Base-by-base conservation (phyloP, 2,888 invertebrate genomes). In the Perdita meconis region DNA sequence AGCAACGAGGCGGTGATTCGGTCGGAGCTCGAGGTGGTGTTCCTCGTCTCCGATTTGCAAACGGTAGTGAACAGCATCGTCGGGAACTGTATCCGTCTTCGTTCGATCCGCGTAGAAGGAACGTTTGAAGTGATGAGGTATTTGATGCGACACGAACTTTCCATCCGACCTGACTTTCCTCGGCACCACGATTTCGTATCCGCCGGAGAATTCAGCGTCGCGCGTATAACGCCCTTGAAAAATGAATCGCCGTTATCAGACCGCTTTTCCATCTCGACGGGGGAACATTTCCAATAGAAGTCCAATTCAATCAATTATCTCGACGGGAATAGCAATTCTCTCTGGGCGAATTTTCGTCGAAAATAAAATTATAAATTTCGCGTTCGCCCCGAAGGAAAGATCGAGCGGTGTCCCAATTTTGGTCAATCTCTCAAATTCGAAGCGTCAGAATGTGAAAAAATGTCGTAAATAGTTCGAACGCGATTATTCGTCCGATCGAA, bases 181-280 rank as follows among this genome's bases (percentile, higher is more conserved):
- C 8, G 93, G 93, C 16, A 92, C 83, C 24, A 92, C 89, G 64
- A 92, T 81, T 75, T 92, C 91, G 74, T 88, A 90, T 55, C 88
- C 88, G 51, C 73, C 74, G 4, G 56, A 50, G 19, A 82, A 71
- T 38, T 55, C 36, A 68, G 63, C 70, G 69, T 80, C 78, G 30
- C 82, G 80, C 16, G 68, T 73, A 19, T 68, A 63, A 70, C 68
- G 75, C 4, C 82, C 79, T 82, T 81, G 40, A 72, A 57, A 63
- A 59, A 65, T 42, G 36, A 73, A 71, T 63, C 55, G 38, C n/a
- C 47, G 36, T 70, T 70, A 56, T 47, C 55, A 38, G 26, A 2
- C 16, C 22, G 57, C 13, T 40, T 16, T 42, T 34, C 22, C 24
- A 16, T 60, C 59, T 26, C 12, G n/a, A 12, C n/a, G 16, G 19